A percentile compares a stretch with the other conserved stretches of the same genome.
Evolutionary conservation across 1,140 invertebrate species (phyloP).

Genomic region (Dendrolimus punctatus): DNA sequence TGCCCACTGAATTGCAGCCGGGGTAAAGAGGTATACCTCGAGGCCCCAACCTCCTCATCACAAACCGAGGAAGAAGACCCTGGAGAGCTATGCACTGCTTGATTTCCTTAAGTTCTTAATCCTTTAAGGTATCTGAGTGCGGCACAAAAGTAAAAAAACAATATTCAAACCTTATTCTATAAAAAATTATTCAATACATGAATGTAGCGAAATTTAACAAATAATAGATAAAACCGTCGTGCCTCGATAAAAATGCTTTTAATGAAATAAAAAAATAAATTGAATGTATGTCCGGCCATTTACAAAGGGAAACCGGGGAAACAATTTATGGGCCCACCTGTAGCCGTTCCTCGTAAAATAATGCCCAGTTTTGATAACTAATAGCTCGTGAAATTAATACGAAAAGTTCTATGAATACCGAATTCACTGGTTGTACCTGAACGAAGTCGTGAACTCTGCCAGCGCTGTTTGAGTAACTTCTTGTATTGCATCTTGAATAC

Average conservation of each 20-base stretch:
- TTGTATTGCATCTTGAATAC: neutral
- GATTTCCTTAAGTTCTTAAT: no score
- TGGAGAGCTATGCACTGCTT: no score
- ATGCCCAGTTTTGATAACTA: slow-evolving; percentile 16
- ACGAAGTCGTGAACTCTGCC: neutral
- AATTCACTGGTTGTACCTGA: slow-evolving; percentile 7
- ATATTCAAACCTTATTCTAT: no score
- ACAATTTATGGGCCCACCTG: slow-evolving; percentile 23
- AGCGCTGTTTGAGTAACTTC: neutral
- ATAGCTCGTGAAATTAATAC: slow-evolving; percentile 24
- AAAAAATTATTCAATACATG: no score
- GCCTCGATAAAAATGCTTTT: neutral
- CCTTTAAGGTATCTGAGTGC: no score
- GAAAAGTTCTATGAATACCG: slow-evolving; percentile 23
- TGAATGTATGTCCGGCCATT: slow-evolving; percentile 13
- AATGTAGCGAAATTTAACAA: no score
- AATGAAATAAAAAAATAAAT: slow-evolving; percentile 4
- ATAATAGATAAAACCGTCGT: no score
- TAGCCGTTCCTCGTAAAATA: slow-evolving; percentile 12
- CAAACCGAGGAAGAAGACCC: no score
- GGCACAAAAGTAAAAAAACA: no score
- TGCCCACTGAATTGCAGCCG: no score
- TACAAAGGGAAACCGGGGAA: slow-evolving; percentile 7
- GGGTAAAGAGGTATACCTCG: no score
- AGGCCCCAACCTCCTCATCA: no score